phyloP scores from a whole-genome alignment of 2,888 invertebrate species.

The Drosophila koepferae region DNA sequence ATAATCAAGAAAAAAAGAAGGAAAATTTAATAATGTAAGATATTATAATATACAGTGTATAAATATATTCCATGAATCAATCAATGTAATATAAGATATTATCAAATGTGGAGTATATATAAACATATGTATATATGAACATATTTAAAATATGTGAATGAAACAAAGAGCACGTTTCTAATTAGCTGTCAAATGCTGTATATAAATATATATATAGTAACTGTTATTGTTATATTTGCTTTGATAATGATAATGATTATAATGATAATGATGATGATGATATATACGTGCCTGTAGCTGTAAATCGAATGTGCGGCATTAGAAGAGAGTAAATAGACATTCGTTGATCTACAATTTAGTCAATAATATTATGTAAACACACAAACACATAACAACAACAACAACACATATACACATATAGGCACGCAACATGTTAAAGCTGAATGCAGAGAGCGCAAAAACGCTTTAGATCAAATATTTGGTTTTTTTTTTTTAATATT shows the following conservation, averaged over 20 bases:
- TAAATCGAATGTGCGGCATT: conserved; percentile 31
- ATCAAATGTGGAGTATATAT: conserved; percentile 1
- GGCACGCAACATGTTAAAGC: conserved; percentile 32
- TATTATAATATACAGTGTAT: background rate
- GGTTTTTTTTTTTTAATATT: conserved; percentile 24
- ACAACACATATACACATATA: conserved; percentile 11
- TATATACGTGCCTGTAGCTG: conserved; percentile 46
- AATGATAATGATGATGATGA: conserved; percentile 22
- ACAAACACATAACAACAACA: conserved; percentile 19
- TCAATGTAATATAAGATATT: conserved; percentile 18
- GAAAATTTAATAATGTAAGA: background rate
- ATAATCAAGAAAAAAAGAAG: background rate
- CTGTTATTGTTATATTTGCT: conserved; percentile 58
- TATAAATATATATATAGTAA: conserved; percentile 30
- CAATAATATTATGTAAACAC: conserved; percentile 63
- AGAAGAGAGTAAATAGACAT: conserved; percentile 66
- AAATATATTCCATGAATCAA: conserved; percentile 2
- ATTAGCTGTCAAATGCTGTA: conserved; percentile 10
- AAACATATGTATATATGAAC: conserved; percentile 2
- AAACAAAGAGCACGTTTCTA: conserved; percentile 8
- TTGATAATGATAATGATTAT: conserved; percentile 25
- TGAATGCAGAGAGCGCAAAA: conserved; percentile 26
- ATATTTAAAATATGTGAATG: conserved; percentile 4
- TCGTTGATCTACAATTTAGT: conserved; percentile 78
- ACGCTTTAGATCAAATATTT: conserved; percentile 38